Evolutionary conservation across 2,888 invertebrate species (phyloP).

Genomic region (Lamproptera curius): DNA sequence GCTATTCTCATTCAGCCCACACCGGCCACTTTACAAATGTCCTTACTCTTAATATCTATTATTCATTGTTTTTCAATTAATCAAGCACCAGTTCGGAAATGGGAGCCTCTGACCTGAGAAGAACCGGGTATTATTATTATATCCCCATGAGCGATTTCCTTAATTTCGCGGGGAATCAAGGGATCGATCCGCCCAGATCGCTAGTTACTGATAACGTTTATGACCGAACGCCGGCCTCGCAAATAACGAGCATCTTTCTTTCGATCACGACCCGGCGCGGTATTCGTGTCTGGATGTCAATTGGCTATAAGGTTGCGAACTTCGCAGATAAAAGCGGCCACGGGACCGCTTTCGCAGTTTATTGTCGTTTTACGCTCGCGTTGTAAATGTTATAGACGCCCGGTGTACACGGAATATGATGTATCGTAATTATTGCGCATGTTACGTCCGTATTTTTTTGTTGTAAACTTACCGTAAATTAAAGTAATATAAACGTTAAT

Average conservation of each 20-base stretch:
- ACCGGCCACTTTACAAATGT: no score
- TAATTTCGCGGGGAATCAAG: constrained; percentile 75
- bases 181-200: constrained; percentile 74
- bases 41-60: no score
- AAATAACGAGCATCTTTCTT: constrained; percentile 60
- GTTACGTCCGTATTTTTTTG: no score
- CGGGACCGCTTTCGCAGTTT: constrained; percentile 34
- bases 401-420: constrained; percentile 41
- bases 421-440: constrained; percentile 16
- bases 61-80: no score
- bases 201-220: constrained; percentile 73
- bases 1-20: no score
- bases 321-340: constrained; percentile 34
- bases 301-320: constrained; percentile 67
- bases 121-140: no score
- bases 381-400: constrained; percentile 44
- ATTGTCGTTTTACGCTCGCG: constrained; percentile 44
- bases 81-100: no score
- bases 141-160: constrained; percentile 77
- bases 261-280: constrained; percentile 65
- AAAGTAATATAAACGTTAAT: no score
- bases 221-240: constrained; percentile 60
- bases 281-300: constrained; percentile 71
- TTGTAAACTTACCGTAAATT: no score
- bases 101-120: no score